Percentiles rank a stretch among this genome's conserved stretches.
Conservation (phyloP, 2,797 vertebrate genomes). For the Carapus acus region DNA sequence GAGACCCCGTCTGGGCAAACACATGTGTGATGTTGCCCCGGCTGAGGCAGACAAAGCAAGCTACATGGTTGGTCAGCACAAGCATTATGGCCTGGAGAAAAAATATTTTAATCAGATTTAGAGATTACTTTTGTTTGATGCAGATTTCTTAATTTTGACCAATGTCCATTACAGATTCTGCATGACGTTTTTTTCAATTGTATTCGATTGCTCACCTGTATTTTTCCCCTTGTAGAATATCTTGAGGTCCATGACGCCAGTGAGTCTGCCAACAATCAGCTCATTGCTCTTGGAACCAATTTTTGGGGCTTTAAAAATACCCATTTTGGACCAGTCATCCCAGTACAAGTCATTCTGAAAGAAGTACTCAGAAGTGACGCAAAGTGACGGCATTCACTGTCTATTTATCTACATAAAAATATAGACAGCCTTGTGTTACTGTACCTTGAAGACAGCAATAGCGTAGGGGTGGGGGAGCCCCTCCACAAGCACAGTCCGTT, state of each 20-base stretch:
- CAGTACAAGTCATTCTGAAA: conserved; percentile 94
- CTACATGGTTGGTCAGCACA: conserved; percentile 84
- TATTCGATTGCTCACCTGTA: conserved; percentile 75
- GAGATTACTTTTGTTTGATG: no score
- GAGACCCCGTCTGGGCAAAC: conserved; percentile 84
- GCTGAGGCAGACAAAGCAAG: conserved; percentile 88
- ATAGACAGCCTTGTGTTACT: not conserved
- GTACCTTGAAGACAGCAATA: conserved; percentile 95
- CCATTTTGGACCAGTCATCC: conserved; percentile 97
- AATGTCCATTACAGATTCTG: no score
- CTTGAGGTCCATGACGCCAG: conserved; percentile 97
- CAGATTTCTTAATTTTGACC: no score
- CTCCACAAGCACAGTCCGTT: conserved; percentile 84
- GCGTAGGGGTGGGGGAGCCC: conserved; percentile 95
- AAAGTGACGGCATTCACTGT: no score
- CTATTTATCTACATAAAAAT: no score
- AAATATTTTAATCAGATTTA: not conserved
- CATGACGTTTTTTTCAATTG: no score
- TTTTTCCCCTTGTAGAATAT: conserved; percentile 94
- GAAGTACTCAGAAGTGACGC: conserved; percentile 4
- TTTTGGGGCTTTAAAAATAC: conserved; percentile 94
- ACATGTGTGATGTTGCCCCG: conserved; percentile 79
- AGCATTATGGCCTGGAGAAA: conserved; percentile 78
- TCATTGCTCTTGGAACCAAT: conserved; percentile 77
- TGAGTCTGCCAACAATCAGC: conserved; percentile 83